Conservation (phyloP, 2,797 vertebrate genomes). For the Muraenolepis orangiensis region DNA sequence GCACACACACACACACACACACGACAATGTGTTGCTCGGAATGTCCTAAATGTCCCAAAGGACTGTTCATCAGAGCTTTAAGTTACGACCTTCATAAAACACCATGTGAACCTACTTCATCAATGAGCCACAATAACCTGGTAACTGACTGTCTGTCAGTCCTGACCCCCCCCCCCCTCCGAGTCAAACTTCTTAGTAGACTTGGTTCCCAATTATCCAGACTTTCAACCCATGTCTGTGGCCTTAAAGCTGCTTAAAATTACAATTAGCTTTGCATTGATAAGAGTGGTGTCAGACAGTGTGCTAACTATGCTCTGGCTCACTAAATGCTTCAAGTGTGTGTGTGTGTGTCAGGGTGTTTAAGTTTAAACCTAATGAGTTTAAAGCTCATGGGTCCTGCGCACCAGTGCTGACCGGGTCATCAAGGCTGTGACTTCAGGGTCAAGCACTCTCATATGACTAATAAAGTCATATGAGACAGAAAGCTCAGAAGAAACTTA, state of each 20-base stretch:
- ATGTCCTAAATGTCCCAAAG: neutral
- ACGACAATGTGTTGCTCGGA: neutral
- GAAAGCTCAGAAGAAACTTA: slow-evolving; percentile 12
- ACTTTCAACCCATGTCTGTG: neutral
- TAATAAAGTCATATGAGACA: slow-evolving; percentile 3
- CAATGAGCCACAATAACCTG: neutral
- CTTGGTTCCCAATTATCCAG: neutral
- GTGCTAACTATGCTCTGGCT: slow-evolving; percentile 1
- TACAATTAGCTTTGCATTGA: neutral
- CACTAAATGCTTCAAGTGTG: neutral
- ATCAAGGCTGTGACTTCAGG: neutral
- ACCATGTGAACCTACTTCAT: slow-evolving; percentile 1
- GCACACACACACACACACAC: slow-evolving; percentile 5
- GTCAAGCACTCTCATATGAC: slow-evolving; percentile 16
- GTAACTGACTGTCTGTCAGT: neutral
- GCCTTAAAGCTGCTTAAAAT: neutral
- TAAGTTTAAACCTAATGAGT: neutral
- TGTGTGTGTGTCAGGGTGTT: slow-evolving; percentile 10
- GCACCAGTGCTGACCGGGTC: neutral
- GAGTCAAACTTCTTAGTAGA: neutral
- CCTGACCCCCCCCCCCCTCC: no score
- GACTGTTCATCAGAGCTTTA: neutral
- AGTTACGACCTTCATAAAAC: neutral
- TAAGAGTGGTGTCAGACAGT: neutral
- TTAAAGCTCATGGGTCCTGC: neutral